These are phyloP conservation scores for Phenacoccus solenopsis DNA, from an alignment of 1,140 invertebrate genomes.

Conservation along the genomic window DNA sequence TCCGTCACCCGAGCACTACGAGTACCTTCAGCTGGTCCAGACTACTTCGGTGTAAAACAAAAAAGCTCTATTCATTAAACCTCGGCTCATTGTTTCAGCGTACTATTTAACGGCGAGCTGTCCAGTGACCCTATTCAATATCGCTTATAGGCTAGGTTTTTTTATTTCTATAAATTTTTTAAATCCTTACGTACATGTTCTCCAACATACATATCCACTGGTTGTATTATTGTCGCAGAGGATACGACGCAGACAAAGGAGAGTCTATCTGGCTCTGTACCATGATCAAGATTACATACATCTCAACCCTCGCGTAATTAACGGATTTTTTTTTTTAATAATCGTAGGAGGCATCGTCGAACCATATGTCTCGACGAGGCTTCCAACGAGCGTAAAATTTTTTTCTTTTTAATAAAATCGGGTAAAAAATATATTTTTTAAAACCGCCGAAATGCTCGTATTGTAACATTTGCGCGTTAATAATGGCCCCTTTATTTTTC, in stretches of 20 bases:
- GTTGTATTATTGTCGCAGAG: neutral
- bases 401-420: too few species aligned
- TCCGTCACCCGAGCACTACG: neutral
- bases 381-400: too few species aligned
- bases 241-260: neutral
- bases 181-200: neutral
- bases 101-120: neutral
- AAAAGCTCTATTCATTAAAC: neutral
- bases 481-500: too few species aligned
- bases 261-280: too few species aligned
- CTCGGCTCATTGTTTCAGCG: neutral
- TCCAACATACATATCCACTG: neutral
- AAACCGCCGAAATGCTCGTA: too few species aligned
- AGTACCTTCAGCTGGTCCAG: neutral
- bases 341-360: too few species aligned
- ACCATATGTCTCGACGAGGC: too few species aligned
- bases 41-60: neutral
- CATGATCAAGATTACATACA: neutral
- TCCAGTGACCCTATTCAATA: neutral
- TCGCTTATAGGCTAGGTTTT: too few species aligned
- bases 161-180: neutral
- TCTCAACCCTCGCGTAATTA: neutral
- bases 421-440: too few species aligned
- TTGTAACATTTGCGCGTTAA: too few species aligned
- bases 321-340: neutral